phyloP scores from a whole-genome alignment of 2,797 vertebrate genomes.

The Girardinus metallicus region DNA sequence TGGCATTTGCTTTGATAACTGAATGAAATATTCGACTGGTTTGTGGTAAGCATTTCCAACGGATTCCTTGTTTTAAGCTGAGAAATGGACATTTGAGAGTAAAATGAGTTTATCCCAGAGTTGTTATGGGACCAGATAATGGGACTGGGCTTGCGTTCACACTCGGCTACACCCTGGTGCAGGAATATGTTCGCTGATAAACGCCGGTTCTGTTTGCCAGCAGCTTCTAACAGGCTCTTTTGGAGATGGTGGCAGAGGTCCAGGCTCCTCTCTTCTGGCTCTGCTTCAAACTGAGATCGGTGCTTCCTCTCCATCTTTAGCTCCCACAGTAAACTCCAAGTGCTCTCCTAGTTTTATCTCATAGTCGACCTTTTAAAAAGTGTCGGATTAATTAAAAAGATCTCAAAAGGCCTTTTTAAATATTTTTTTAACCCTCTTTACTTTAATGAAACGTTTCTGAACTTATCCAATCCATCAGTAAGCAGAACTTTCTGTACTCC shows the following conservation, averaged over 20 bases:
- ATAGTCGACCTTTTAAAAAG: conserved; percentile 6
- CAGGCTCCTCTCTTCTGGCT: conserved; percentile 36
- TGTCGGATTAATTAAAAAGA: neutral
- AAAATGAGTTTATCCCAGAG: neutral
- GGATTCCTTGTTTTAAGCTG: neutral
- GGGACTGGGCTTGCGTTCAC: neutral
- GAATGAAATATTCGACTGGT: neutral
- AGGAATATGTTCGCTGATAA: conserved; percentile 49
- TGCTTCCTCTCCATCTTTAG: conserved; percentile 23
- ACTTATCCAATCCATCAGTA: neutral
- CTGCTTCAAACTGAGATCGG: conserved; percentile 19
- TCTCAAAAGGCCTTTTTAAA: neutral
- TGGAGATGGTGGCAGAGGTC: conserved; percentile 49
- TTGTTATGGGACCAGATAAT: neutral
- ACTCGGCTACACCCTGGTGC: conserved; percentile 16
- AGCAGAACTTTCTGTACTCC: neutral
- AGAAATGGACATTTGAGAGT: neutral
- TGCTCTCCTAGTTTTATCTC: conserved; percentile 9
- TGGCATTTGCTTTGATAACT: neutral
- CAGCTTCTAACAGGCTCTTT: conserved; percentile 42
- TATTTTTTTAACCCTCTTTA: neutral
- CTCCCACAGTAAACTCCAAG: conserved; percentile 17
- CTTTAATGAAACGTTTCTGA: neutral
- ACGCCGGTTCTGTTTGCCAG: conserved; percentile 29
- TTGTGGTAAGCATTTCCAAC: neutral